Conservation (phyloP, 2,797 vertebrate genomes). For the Eupleurogrammus muticus region DNA sequence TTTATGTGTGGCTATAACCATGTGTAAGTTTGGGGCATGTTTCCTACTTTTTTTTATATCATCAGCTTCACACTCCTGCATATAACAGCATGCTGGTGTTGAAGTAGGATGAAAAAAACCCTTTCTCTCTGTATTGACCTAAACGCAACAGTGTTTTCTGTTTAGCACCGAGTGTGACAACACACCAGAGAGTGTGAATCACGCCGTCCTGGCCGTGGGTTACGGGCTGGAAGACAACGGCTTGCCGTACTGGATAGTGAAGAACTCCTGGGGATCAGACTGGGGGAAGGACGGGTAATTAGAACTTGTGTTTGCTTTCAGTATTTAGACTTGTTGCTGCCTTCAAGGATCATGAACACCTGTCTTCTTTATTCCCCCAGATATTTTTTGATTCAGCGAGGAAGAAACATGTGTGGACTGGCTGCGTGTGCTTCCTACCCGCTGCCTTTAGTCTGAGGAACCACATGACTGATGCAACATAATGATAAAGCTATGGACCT, state of each 20-base stretch:
- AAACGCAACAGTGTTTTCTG: conserved; percentile 32
- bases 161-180: conserved; percentile 84
- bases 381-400: conserved; percentile 90
- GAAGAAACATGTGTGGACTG: conserved; percentile 91
- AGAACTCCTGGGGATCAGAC: conserved; percentile 89
- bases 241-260: conserved; percentile 90
- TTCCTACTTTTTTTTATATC: no score
- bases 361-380: conserved; percentile 67
- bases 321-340: neutral
- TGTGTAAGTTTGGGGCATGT: no score
- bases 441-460: conserved; percentile 77
- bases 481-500: no score
- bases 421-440: conserved; percentile 91
- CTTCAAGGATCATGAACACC: conserved; percentile 1
- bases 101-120: no score
- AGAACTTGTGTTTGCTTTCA: conserved; percentile 7
- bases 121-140: conserved; percentile 15
- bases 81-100: neutral
- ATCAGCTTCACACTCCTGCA: neutral
- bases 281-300: conserved; percentile 90
- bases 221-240: conserved; percentile 79
- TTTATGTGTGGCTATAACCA: no score
- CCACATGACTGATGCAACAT: neutral
- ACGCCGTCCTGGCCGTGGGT: conserved; percentile 91
- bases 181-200: conserved; percentile 90